Base-by-base conservation (phyloP, 2,888 invertebrate genomes). In the Tiliacea citrago region DNA sequence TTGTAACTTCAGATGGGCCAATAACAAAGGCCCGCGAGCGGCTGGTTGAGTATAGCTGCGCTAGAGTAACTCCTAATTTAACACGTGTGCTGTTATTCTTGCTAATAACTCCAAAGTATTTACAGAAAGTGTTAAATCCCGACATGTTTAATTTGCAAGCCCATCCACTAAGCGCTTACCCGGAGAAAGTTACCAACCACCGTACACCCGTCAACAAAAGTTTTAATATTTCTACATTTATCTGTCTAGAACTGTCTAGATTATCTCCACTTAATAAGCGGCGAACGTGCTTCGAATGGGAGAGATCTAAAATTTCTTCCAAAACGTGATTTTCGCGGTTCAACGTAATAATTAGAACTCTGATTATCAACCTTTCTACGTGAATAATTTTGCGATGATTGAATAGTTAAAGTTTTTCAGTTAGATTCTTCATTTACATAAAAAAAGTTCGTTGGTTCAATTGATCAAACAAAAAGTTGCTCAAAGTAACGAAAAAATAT, bases 211-310 rank as follows among this genome's bases (percentile, higher is more conserved):
- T 78, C 73, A 79, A 68, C 75, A 68, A 72, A 73, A 82, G 47
- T 86, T 84, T 81, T 76, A 84, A 84, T 86, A 85, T 85, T 86
- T 61, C 67, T 72, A 73, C 73, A 81, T 79, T 71, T 78, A 79
- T 77, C 71, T 57, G 77, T 73, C 70, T 68, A 75, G 73, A 69
- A 70, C 21, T 35, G 61, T 60, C 63, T 60, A 75, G 66, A 79
- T 75, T 68, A 72, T 69, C 58, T 84, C 58, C 51, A 47, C 67
- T 62, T 73, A 83, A 84, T 86, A 86, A 74, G 76, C 60, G 58
- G 12, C 45, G 68, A 68, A 82, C 87, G 85, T 87, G 87, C 75
- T 53, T 16, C 16, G 74, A 78, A 82, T 85, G 68, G 53, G 6
- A 66, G 18, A 79, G 9, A 39, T 53, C 45, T 57, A 60, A 69